Evolutionary conservation across 1,140 invertebrate species (phyloP).

Genomic region (Palaemon carinicauda): DNA sequence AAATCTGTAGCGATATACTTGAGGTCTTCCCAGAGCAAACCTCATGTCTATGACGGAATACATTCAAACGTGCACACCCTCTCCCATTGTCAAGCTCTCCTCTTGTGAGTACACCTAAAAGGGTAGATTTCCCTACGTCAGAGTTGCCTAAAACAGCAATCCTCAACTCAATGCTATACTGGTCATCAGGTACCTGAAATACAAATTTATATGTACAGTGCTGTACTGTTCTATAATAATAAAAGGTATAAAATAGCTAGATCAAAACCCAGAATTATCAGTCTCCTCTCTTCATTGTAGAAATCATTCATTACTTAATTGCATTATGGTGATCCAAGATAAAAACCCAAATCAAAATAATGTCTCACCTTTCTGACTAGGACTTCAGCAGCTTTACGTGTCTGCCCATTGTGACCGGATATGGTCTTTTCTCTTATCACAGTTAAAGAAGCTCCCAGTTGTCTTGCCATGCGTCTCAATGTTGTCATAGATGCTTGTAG

Average conservation of each 20-base stretch:
- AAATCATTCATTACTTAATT: background rate
- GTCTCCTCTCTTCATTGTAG: too few relatives aligned
- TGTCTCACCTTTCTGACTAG: constrained; percentile 83
- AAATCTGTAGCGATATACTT: constrained; percentile 94
- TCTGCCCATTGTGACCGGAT: constrained; percentile 63
- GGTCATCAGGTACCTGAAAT: constrained; percentile 81
- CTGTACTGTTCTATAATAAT: too few relatives aligned
- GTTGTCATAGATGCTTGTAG: constrained; percentile 85
- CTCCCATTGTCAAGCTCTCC: constrained; percentile 95
- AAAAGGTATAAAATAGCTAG: background rate
- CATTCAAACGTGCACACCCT: constrained; percentile 91
- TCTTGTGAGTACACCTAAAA: constrained; percentile 93
- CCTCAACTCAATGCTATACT: constrained; percentile 87
- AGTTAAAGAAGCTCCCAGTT: constrained; percentile 81
- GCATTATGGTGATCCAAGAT: too few relatives aligned
- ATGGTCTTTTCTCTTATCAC: constrained; percentile 74
- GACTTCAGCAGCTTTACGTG: constrained; percentile 79
- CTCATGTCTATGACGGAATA: constrained; percentile 96
- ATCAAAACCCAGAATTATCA: background rate
- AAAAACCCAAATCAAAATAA: background rate
- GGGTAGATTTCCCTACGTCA: constrained; percentile 92
- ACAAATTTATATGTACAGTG: too few relatives aligned
- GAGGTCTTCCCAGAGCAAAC: constrained; percentile 95
- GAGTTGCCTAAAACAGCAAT: constrained; percentile 92
- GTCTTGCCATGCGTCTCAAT: constrained; percentile 83